Conservation (phyloP, 1,140 invertebrate species). For the Sesamia nonagrioides region DNA sequence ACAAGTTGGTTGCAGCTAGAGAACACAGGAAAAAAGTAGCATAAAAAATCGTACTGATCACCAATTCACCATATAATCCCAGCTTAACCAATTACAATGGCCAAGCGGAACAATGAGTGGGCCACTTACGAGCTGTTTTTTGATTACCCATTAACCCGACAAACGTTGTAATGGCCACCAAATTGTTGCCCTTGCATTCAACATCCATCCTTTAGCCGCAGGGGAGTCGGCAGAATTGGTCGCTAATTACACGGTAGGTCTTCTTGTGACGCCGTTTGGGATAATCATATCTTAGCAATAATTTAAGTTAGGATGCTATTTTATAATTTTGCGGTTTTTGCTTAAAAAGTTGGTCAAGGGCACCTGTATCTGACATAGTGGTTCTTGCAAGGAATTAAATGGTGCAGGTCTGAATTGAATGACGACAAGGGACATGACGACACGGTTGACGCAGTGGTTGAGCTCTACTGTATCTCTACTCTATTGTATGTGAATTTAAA, state of each 20-base stretch:
- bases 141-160: slow-evolving; percentile 45
- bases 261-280: slow-evolving; percentile 21
- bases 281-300: slow-evolving; percentile 6
- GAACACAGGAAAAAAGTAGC: no score
- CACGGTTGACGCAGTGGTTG: no score
- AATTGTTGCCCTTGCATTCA: slow-evolving; percentile 41
- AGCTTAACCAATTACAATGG: slow-evolving; percentile 34
- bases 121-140: slow-evolving; percentile 45
- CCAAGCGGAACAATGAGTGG: slow-evolving; percentile 31
- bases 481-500: no score
- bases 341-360: background rate
- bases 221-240: slow-evolving; percentile 23
- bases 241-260: slow-evolving; percentile 38
- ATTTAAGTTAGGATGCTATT: background rate
- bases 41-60: no score
- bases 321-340: background rate
- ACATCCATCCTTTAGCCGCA: slow-evolving; percentile 47
- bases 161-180: slow-evolving; percentile 41
- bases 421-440: no score
- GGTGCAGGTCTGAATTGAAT: no score
- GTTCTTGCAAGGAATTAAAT: no score
- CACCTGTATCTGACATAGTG: no score
- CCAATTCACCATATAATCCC: slow-evolving; percentile 9
- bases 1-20: no score
- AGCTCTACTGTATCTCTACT: no score